Evolutionary conservation across 1,140 invertebrate genomes (phyloP), one percentile per base, ranked within the genome.

Genomic region (Laupala kohalensis): DNA sequence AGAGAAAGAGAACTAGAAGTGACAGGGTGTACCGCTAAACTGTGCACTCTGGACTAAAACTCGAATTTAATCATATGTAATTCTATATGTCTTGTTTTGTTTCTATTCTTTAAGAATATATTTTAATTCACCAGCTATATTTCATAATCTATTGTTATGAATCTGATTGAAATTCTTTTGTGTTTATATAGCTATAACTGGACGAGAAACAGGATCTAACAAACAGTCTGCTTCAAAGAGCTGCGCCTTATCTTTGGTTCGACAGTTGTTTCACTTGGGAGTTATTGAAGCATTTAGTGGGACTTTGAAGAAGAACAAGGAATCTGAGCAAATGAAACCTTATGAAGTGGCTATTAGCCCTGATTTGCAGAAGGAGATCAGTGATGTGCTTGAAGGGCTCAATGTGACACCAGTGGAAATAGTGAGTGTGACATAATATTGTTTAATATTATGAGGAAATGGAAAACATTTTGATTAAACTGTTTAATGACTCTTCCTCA

Each of bases 211-310:
- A 69, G 96, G 93, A 2, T 98, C 95, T 0, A 98, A 96, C 78
- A 99, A 99, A 77, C 96, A 98, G 81, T 89, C 90, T 2, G 96
- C 97, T 0, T 97, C 95, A 75, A 97, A 98, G 82, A 94, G 92
- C 30, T 99, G 96, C 81, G 96, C 97, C 3, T 80, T 99, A 9
- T 98, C 96, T 0, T 80, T 99, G 15, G 94, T 99, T 0, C 82
- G 97, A 19, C 96, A 99, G 78, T 80, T 99, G 4, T 99, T 90
- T 80, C 96, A 99, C 86, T 86, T 98, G 67, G 91, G 92, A 73
- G 91, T 97, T 1, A 95, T 99, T 74, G 95, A 97, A 80, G 86
- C 94, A 2, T 96, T 89, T 80, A 85, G 84, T 74, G 94, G 94
- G 3, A 90, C 90, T 1, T 81, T 94, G 5, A 97, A 97, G 78